Conservation (phyloP, 2,888 invertebrate genomes). For the Dicyrtoma fusca region DNA sequence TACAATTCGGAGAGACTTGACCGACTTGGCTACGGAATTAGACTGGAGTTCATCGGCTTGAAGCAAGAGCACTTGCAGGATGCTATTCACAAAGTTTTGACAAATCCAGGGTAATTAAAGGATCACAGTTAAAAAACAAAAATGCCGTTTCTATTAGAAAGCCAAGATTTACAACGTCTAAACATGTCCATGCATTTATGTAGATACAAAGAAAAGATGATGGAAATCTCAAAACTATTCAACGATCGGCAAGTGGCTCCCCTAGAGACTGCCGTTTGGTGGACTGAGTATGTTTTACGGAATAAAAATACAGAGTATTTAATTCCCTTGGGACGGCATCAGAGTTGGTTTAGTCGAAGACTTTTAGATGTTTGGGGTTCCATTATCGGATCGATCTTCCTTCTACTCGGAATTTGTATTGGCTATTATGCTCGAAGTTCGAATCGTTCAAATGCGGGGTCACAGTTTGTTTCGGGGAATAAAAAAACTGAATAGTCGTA, state of each 20-base stretch:
- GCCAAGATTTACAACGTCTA: too few relatives aligned
- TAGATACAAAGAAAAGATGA: conserved; percentile 13
- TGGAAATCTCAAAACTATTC: neutral
- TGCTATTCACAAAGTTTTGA: conserved; percentile 3
- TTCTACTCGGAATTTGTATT: neutral
- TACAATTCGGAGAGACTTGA: conserved; percentile 64
- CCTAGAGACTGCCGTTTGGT: conserved; percentile 6
- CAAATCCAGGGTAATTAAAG: conserved; percentile 1
- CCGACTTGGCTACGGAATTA: conserved; percentile 63
- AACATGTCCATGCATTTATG: neutral
- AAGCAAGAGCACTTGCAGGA: neutral
- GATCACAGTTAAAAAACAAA: too few relatives aligned
- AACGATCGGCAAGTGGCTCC: neutral
- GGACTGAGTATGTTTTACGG: conserved; percentile 13
- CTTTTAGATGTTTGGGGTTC: conserved; percentile 5
- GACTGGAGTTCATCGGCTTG: conserved; percentile 59
- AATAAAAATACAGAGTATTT: neutral
- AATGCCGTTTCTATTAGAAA: too few relatives aligned
- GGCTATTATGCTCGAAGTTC: neutral
- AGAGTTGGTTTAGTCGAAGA: neutral
- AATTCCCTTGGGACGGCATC: neutral
- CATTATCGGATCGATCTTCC: neutral
- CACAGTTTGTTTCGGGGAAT: too few relatives aligned
- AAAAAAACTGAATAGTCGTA: too few relatives aligned
- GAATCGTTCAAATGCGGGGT: too few relatives aligned